Conservation (phyloP, 2,113 vertebrate species). For the Neoarius graeffei region DNA sequence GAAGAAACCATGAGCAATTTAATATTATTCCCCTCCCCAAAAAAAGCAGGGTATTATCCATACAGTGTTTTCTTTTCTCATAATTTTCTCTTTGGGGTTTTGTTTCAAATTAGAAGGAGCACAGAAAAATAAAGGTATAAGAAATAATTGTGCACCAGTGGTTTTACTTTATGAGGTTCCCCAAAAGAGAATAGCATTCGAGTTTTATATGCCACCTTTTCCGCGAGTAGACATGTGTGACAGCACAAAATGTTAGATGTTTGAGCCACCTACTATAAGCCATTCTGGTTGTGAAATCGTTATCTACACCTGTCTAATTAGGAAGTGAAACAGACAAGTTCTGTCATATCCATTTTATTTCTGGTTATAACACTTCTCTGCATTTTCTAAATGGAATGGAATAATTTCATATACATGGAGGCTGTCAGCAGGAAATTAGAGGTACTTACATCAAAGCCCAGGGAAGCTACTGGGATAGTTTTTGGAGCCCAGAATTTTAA, state of each 20-base stretch:
- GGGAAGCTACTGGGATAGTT: neutral
- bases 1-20: neutral
- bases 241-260: neutral
- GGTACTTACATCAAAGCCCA: neutral
- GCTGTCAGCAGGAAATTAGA: neutral
- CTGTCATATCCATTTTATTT: neutral
- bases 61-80: neutral
- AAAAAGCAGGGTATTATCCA: neutral
- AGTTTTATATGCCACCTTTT: neutral
- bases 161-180: conserved; percentile 14
- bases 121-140: neutral
- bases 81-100: conserved; percentile 1
- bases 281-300: neutral
- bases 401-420: neutral
- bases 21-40: neutral
- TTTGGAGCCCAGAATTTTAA: neutral
- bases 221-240: neutral
- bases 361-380: too few species aligned
- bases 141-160: neutral
- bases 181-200: conserved; percentile 7
- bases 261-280: neutral
- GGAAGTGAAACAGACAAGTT: neutral
- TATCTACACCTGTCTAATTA: neutral
- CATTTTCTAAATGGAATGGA: neutral
- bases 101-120: neutral